Evolutionary conservation across 2,888 invertebrate species (phyloP).

Genomic region (Hypercompe scribonia): DNA sequence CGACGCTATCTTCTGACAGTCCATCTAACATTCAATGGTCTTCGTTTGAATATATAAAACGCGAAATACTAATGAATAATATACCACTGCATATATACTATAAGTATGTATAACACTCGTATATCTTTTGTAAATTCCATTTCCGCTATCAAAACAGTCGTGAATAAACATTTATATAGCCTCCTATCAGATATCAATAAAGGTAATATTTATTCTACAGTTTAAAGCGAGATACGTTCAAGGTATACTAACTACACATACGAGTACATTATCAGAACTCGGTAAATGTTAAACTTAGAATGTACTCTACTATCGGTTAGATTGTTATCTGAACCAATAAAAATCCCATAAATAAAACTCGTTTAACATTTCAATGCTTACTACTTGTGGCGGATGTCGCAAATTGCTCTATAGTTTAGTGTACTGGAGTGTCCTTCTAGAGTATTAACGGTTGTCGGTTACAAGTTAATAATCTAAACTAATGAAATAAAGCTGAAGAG

Average conservation of each 20-base stretch:
- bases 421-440: slow-evolving; percentile 22
- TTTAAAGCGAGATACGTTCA: not conserved
- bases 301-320: slow-evolving; percentile 3
- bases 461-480: not conserved
- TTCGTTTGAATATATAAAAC: too few species aligned
- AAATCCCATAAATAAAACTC: slow-evolving; percentile 13
- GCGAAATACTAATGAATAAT: too few species aligned
- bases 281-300: not conserved
- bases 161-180: not conserved
- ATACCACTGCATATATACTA: too few species aligned
- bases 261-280: not conserved
- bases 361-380: slow-evolving; percentile 23
- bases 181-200: not conserved
- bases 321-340: slow-evolving; percentile 11
- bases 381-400: slow-evolving; percentile 31
- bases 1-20: not conserved
- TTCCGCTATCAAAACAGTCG: not conserved
- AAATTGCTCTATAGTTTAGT: slow-evolving; percentile 30
- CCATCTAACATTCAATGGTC: too few species aligned
- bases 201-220: not conserved
- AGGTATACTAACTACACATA: not conserved
- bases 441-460: slow-evolving; percentile 16
- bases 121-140: not conserved
- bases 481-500: too few species aligned
- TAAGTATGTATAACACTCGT: not conserved